These are phyloP conservation scores for Cephalopholis sonnerati DNA, from an alignment of 2,113 vertebrate genomes.

Conservation along the genomic window DNA sequence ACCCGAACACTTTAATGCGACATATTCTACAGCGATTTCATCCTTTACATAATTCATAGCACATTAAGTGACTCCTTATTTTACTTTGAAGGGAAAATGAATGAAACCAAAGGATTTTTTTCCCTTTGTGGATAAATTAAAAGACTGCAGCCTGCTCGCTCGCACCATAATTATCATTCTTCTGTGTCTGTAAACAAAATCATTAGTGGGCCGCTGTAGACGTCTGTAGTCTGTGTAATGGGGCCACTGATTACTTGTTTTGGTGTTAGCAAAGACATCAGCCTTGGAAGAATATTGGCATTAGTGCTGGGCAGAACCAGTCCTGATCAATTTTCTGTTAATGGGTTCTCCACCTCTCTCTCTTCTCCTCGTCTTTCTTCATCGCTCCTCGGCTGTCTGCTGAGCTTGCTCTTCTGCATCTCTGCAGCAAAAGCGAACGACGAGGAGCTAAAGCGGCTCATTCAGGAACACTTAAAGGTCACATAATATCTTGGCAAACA, in stretches of 20 bases:
- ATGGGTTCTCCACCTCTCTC: constrained; percentile 59
- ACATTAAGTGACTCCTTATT: constrained; percentile 11
- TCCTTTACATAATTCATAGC: constrained; percentile 1
- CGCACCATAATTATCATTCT: constrained; percentile 56
- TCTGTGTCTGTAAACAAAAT: constrained; percentile 67
- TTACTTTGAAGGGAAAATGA: constrained; percentile 1
- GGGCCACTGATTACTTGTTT: constrained; percentile 65
- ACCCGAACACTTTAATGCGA: neutral
- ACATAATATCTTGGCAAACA: constrained; percentile 31
- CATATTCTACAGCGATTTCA: neutral
- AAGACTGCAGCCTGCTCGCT: constrained; percentile 1
- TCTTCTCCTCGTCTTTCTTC: constrained; percentile 22
- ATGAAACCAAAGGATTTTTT: constrained; percentile 2
- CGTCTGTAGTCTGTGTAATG: constrained; percentile 31
- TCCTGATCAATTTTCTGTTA: constrained; percentile 69
- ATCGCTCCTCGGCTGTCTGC: constrained; percentile 43
- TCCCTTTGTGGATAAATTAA: constrained; percentile 48
- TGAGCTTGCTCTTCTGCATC: constrained; percentile 54
- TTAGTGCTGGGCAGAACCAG: constrained; percentile 46
- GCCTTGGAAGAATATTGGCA: constrained; percentile 64
- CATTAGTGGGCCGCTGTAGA: constrained; percentile 47
- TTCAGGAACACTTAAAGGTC: constrained; percentile 62
- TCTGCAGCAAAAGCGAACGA: constrained; percentile 21
- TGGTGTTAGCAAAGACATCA: constrained; percentile 70
- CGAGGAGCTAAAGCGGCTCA: constrained; percentile 22